Conservation (phyloP, 2,113 vertebrate species). For the Eonycteris spelaea region DNA sequence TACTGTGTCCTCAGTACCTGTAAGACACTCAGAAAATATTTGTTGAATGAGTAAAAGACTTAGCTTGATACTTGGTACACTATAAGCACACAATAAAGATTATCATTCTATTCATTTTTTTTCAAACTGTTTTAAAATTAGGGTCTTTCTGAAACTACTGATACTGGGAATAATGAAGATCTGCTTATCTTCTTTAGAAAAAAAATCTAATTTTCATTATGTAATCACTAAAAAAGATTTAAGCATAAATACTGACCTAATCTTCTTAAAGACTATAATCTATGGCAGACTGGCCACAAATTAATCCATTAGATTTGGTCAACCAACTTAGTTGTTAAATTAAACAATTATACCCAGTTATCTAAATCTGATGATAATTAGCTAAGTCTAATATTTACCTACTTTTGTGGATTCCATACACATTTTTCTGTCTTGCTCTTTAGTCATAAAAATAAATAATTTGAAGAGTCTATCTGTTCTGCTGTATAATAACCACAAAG, state of each 20-base stretch:
- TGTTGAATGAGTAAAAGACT: not conserved
- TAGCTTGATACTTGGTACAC: not conserved
- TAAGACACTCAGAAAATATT: not conserved
- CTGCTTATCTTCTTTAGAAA: not conserved
- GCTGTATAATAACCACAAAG: not conserved
- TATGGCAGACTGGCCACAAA: not conserved
- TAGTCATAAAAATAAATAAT: slow-evolving; percentile 34
- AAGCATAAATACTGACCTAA: not conserved
- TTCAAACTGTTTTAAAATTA: not conserved
- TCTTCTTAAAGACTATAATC: not conserved
- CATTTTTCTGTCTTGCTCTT: not conserved
- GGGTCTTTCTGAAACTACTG: not conserved
- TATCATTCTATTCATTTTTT: not conserved
- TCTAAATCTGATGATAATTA: not conserved
- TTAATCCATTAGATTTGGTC: not conserved
- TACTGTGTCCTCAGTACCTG: not conserved
- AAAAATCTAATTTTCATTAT: slow-evolving; percentile 4
- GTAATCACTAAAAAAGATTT: not conserved
- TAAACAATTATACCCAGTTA: slow-evolving; percentile 40
- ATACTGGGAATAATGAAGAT: not conserved
- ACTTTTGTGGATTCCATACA: not conserved
- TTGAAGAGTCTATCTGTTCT: not conserved
- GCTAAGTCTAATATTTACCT: not conserved
- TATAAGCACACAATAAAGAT: not conserved
- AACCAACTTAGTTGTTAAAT: not conserved